A percentile compares a stretch with the other conserved stretches of the same genome.
Conservation (phyloP, 2,113 vertebrate species). For the Oxygymnocypris stewartii region DNA sequence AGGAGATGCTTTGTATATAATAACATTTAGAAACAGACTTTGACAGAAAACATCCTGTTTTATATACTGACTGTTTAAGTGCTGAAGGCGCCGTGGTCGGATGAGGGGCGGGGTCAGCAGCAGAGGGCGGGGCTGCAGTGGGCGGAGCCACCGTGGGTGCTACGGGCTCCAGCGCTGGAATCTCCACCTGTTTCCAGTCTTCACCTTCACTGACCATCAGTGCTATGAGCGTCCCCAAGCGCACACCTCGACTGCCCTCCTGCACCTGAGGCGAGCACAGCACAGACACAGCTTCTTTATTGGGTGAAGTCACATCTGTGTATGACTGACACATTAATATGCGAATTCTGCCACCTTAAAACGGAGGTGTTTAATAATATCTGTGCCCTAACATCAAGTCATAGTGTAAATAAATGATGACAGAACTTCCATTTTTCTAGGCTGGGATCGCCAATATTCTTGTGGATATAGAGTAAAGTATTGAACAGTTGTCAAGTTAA, state of each 20-base stretch:
- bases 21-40: not conserved
- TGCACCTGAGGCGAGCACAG: slow-evolving; percentile 72
- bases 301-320: no score
- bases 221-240: slow-evolving; percentile 86
- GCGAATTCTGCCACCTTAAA: not conserved
- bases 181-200: slow-evolving; percentile 92
- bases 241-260: slow-evolving; percentile 88
- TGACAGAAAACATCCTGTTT: not conserved
- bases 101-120: slow-evolving; percentile 52
- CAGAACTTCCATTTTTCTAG: no score
- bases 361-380: not conserved
- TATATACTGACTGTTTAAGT: not conserved
- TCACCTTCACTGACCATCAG: slow-evolving; percentile 92
- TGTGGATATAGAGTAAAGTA: not conserved
- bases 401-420: not conserved
- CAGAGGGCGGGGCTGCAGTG: slow-evolving; percentile 48
- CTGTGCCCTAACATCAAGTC: not conserved
- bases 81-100: slow-evolving; percentile 1
- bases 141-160: slow-evolving; percentile 49
- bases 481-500: not conserved
- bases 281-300: not conserved
- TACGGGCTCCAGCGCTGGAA: slow-evolving; percentile 73
- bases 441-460: not conserved
- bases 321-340: not conserved
- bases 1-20: no score